Conservation (phyloP, 2,797 vertebrate genomes). For the Momotus momota region DNA sequence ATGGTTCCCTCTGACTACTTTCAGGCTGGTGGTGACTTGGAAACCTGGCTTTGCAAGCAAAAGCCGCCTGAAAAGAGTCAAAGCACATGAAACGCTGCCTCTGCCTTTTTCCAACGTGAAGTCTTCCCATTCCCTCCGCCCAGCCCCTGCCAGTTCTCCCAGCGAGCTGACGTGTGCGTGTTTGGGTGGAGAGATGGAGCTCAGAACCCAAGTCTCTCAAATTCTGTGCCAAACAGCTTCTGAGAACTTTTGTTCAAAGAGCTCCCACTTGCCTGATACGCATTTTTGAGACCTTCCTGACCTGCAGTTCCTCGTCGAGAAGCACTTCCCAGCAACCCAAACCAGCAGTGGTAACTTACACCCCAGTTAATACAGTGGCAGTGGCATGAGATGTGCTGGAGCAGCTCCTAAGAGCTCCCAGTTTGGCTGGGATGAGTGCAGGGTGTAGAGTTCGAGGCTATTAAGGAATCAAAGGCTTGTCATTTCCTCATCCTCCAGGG, state of each 20-base stretch:
- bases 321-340: neutral
- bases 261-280: neutral
- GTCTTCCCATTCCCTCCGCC: neutral
- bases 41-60: neutral
- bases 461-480: neutral
- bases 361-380: neutral
- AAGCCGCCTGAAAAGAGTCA: neutral
- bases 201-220: neutral
- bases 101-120: neutral
- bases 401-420: neutral
- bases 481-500: neutral
- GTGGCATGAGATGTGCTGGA: neutral
- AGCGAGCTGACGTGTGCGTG: rapidly evolving
- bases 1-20: neutral
- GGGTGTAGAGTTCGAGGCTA: neutral
- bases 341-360: neutral
- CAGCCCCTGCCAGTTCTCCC: neutral
- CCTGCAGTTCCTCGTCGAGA: rapidly evolving
- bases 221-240: neutral
- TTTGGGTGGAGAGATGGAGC: neutral
- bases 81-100: neutral
- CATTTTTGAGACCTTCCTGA: rapidly evolving
- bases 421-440: neutral
- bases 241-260: neutral
- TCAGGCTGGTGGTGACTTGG: neutral